A percentile compares a stretch with the other conserved stretches of the same genome.
phyloP scores from a whole-genome alignment of 2,113 vertebrate genomes.

The Phaethornis superciliosus region DNA sequence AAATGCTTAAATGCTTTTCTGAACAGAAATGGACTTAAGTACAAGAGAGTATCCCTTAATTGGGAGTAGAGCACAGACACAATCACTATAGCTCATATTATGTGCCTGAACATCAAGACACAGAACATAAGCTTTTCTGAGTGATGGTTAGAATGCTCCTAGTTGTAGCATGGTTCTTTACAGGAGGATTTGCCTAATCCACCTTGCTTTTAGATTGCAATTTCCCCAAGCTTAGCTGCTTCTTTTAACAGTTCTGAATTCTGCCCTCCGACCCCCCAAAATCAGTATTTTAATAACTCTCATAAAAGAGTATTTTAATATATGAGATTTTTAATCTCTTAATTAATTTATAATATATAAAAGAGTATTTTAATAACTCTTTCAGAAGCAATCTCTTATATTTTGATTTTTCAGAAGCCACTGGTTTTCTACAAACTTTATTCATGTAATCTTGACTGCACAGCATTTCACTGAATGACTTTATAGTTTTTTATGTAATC shows the following conservation, averaged over 20 bases:
- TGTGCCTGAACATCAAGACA: constrained; percentile 61
- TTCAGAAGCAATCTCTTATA: constrained; percentile 39
- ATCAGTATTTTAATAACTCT: too few relatives aligned
- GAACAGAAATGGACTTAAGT: constrained; percentile 63
- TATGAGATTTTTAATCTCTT: too few relatives aligned
- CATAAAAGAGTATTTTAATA: too few relatives aligned
- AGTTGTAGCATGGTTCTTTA: constrained; percentile 62
- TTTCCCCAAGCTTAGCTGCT: constrained; percentile 69
- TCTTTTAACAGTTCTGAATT: constrained; percentile 66
- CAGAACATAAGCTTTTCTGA: constrained; percentile 40
- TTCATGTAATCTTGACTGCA: background rate
- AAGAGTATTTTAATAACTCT: too few relatives aligned
- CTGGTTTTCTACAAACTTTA: constrained; percentile 11
- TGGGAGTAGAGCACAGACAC: constrained; percentile 44
- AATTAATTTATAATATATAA: too few relatives aligned
- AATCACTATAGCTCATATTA: constrained; percentile 64
- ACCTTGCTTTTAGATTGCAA: constrained; percentile 70
- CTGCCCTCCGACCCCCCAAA: background rate
- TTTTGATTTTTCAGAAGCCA: constrained; percentile 50
- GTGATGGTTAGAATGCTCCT: constrained; percentile 68
- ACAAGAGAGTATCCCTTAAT: constrained; percentile 43
- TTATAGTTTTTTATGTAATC: background rate
- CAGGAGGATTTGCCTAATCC: constrained; percentile 72
- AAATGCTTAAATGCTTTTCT: constrained; percentile 60
- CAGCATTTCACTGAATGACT: background rate